phyloP scores from a whole-genome alignment of 2,888 invertebrate genomes.

The Brenthis hecate region DNA sequence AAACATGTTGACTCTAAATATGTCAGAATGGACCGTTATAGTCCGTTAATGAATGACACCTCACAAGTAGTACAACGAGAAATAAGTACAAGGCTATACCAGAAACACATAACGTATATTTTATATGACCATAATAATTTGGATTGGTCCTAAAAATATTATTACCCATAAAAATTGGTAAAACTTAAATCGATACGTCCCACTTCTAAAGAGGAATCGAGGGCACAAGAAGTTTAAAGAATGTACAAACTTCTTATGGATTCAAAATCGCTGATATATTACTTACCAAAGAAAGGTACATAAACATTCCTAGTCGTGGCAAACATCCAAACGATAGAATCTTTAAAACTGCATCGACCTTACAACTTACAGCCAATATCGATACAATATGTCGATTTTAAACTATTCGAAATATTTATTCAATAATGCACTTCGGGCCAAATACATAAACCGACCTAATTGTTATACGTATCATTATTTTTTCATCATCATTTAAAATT shows the following conservation, averaged over 20 bases:
- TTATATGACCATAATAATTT: slow-evolving; percentile 28
- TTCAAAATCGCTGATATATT: slow-evolving; percentile 6
- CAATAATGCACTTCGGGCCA: background rate
- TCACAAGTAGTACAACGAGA: slow-evolving; percentile 26
- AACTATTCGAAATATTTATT: background rate
- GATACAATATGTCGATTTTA: slow-evolving; percentile 1
- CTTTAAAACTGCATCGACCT: slow-evolving; percentile 14
- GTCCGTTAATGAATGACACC: slow-evolving; percentile 29
- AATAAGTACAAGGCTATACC: slow-evolving; percentile 29
- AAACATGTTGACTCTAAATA: slow-evolving; percentile 39
- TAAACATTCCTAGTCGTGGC: slow-evolving; percentile 23
- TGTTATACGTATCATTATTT: too few relatives aligned
- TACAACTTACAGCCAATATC: background rate
- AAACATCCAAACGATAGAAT: slow-evolving; percentile 25
- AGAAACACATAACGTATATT: slow-evolving; percentile 27
- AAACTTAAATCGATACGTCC: slow-evolving; percentile 23
- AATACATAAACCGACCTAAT: too few relatives aligned
- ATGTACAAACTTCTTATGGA: slow-evolving; percentile 3
- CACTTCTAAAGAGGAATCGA: slow-evolving; percentile 22
- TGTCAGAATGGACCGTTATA: slow-evolving; percentile 39
- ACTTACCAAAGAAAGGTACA: slow-evolving; percentile 15
- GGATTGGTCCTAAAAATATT: slow-evolving; percentile 29
- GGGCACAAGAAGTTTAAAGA: slow-evolving; percentile 15
- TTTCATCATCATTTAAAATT: too few relatives aligned
- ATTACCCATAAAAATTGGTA: slow-evolving; percentile 35